These are phyloP conservation scores for Crypturellus tataupa DNA, from an alignment of 2,797 vertebrate genomes.

Conservation along the genomic window DNA sequence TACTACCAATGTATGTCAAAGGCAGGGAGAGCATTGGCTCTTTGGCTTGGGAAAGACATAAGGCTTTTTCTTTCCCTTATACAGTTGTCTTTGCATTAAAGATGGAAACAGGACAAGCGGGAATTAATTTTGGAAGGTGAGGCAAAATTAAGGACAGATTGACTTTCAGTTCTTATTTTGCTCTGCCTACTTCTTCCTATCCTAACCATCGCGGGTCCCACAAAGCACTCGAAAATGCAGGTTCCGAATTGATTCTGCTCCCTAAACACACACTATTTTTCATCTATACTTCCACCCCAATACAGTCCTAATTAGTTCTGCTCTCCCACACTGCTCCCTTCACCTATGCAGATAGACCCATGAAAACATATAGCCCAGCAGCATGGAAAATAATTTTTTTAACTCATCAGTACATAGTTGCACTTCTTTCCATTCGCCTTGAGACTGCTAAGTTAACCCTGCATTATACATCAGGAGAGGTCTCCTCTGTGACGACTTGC, in stretches of 20 bases:
- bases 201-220: neutral
- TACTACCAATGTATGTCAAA: neutral
- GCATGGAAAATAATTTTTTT: neutral
- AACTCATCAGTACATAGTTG: neutral
- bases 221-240: neutral
- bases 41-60: neutral
- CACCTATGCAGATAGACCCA: neutral
- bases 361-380: neutral
- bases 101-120: neutral
- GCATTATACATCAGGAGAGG: neutral
- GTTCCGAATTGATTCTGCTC: neutral
- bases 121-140: neutral
- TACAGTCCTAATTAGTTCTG: neutral
- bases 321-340: neutral
- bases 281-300: neutral
- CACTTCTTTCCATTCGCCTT: neutral
- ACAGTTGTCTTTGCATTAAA: neutral
- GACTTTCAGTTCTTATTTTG: neutral
- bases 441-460: neutral
- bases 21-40: fast-evolving
- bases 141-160: neutral
- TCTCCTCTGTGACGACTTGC: neutral
- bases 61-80: neutral
- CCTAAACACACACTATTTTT: neutral
- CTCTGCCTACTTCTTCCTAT: neutral